Base-by-base conservation (phyloP, 2,888 invertebrate genomes). In the Escarpia spicata region DNA sequence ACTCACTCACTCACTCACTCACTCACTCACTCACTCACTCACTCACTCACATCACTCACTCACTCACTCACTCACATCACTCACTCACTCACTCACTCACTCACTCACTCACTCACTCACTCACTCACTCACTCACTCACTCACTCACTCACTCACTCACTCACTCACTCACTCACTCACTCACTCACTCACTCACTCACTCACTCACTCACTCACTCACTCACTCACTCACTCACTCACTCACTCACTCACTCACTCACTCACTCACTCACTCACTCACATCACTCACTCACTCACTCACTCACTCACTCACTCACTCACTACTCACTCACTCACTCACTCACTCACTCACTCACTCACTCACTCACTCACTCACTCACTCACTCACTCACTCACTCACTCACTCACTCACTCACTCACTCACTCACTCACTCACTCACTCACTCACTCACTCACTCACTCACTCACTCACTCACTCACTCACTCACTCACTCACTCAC, bases 11-110 rank as follows among this genome's bases (percentile, higher is more conserved):
- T 26, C 91, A 91, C n/a, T 92, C 92, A 12, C 45, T 92, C 90
- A 91, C 44, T 92, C 90, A 91, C 45, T 92, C 44, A 92, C 31
- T 91, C 92, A 43, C 45, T 58, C 90, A 92, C 45, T 91, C 92
- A 92, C 45, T 91, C 37, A 31, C 45, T 45, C 43, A 91, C 9
- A n/a, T n/a, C 45, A 44, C 9, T 44, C 43, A 43, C 9, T 43
- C 90, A 90, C 8, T 90, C 90, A 90, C 8, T 90, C 90, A 90
- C 8, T 90, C 90, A 90, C 8, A n/a, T n/a, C n/a, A n/a, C n/a
- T n/a, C n/a, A n/a, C 90, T 8, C 90, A 90, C 90, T 8, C 90
- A 90, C 90, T 19, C 90, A 90, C 90, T 8, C 90, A 90, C 90
- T 8, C 90, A 90, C 90, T 8, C 90, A 90, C 90, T 8, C 90